Base-by-base conservation (phyloP, 2,797 vertebrate species). In the Sebastes kiyomatsui region DNA sequence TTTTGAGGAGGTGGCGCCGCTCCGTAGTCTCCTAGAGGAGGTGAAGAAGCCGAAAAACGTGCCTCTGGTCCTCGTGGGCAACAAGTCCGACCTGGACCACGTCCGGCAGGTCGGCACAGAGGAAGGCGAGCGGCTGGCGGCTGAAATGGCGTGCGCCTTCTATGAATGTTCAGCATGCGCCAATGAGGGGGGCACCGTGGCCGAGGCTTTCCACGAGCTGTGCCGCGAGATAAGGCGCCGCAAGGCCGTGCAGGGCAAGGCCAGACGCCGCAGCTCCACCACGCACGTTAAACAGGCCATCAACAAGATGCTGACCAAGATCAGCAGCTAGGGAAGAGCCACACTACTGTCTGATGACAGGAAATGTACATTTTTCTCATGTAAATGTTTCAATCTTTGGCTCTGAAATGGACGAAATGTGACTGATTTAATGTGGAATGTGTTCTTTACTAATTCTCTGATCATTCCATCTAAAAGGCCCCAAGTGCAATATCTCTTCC, bases 221-320 rank as follows among this genome's bases (percentile, higher is more conserved):
- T 98, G 98, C 79, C 96, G 98, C 0, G 98, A 99, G 90, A 96
- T 99, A 54, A 95, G 97, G 20, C 96, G 98, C 16, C 94, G 98
- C 14, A 97, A 96, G 7, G 97, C 97, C 77, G 96, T 98, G 16
- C 98, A 99, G 93, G 98, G 98, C 83, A 99, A 99, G 90, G 96
- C 97, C 1, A 91, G 98, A 4, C 96, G 98, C 66, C 95, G 98
- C 79, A 99, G 98, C 91, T 99, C 98, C 62, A 99, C 98, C 85
- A 99, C 98, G 0, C 98, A 99, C 0, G 98, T 99, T 93, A 99
- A 99, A 84, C 98, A 99, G 92, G 98, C 98, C 87, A 98, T 99
- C 90, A 99, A 99, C 92, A 99, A 99, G 96, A 99, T 99, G 98
- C 96, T 99, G 35, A 99, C 98, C 88, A 99, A 99, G 93, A 99